phyloP scores from a whole-genome alignment of 2,113 vertebrate species.

The Uria aalge region DNA sequence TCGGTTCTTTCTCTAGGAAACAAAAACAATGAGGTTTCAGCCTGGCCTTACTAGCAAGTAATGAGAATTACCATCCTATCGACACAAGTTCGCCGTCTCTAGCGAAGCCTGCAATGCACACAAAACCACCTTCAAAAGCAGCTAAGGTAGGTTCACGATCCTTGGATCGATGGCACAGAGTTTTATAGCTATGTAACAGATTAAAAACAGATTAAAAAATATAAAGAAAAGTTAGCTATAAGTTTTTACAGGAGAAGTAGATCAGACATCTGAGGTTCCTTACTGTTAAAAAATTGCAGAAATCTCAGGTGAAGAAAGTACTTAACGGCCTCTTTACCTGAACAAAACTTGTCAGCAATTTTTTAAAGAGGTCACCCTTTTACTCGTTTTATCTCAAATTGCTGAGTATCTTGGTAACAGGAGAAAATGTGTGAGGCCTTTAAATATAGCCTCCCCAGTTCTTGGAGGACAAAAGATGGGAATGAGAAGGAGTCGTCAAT shows the following conservation, averaged over 20 bases:
- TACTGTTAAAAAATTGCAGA: neutral
- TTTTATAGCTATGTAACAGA: neutral
- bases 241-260: neutral
- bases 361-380: conserved; percentile 32
- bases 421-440: neutral
- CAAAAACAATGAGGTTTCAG: conserved; percentile 35
- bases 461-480: neutral
- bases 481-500: neutral
- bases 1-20: conserved; percentile 51
- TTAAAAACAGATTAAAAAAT: neutral
- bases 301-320: conserved; percentile 15
- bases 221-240: neutral
- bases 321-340: neutral
- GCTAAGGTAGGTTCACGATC: neutral
- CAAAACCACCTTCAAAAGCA: neutral
- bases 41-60: neutral
- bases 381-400: conserved; percentile 24
- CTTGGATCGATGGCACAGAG: neutral
- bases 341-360: neutral
- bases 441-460: conserved; percentile 1
- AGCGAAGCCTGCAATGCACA: neutral
- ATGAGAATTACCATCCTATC: neutral
- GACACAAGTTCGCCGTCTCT: neutral
- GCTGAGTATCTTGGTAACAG: neutral
- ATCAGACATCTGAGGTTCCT: neutral